Percentiles rank a stretch among this genome's conserved stretches.
These are phyloP conservation scores for Papilio gigon DNA, from an alignment of 2,888 invertebrate genomes.

Conservation along the genomic window DNA sequence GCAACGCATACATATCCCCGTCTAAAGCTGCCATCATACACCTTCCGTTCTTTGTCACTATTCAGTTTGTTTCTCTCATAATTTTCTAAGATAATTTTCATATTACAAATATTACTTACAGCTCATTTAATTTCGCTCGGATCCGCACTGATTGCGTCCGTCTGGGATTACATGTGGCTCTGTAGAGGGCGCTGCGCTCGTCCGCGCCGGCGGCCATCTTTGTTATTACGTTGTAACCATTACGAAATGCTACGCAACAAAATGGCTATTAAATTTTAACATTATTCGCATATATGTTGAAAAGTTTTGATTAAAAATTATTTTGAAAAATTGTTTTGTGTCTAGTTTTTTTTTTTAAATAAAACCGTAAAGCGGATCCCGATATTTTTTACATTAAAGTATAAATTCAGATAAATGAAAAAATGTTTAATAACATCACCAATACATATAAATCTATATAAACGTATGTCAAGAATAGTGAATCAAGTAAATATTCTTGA, in stretches of 20 bases:
- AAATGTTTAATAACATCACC: neutral
- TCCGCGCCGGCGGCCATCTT: neutral
- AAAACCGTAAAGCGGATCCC: too few relatives aligned
- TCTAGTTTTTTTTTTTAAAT: neutral
- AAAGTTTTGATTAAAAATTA: neutral
- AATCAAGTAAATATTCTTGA: conserved; percentile 1
- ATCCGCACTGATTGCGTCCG: conserved; percentile 8
- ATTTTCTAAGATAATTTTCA: neutral
- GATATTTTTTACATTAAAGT: too few relatives aligned
- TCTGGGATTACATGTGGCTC: conserved; percentile 16
- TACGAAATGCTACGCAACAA: neutral
- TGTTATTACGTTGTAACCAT: neutral
- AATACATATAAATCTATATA: too few relatives aligned
- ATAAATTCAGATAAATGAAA: too few relatives aligned
- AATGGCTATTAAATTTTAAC: neutral
- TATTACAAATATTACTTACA: neutral
- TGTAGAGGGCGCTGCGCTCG: neutral
- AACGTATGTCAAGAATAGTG: neutral
- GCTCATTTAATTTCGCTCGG: conserved; percentile 15
- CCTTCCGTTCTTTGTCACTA: too few relatives aligned
- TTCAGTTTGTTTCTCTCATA: too few relatives aligned
- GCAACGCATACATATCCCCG: neutral
- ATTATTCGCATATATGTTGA: neutral
- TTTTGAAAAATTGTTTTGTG: neutral
- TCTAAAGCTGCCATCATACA: neutral